Evolutionary conservation across 2,797 vertebrate species (phyloP), one percentile per base, ranked within the genome.

Genomic region (Falco rusticolus): DNA sequence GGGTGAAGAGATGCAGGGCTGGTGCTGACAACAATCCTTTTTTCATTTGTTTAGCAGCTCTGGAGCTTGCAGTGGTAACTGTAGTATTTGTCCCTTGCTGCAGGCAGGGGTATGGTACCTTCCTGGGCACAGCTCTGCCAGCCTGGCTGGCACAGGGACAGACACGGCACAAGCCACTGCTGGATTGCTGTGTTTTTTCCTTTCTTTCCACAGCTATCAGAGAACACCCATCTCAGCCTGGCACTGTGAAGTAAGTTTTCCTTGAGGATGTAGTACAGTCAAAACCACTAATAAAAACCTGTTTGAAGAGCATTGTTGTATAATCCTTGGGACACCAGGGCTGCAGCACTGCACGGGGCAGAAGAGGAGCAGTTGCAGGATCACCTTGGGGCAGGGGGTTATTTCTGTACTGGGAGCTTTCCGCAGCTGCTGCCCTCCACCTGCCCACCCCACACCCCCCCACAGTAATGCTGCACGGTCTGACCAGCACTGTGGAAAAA

Each of bases 211-310:
- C 86, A 81, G 28, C 51, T n/a, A 5, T 39, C 1, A 0, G 63
- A 57, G n/a, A 56, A 31, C 57, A n/a, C 26, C 66, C 24, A 16
- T 22, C 61, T 68, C 59, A 82, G 68, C 68, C 41, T 50, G 57
- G n/a, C 79, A 87, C 60, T 86, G 84, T 74, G 81, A 92, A 87
- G 20, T 51, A 53, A 9, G 13, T 33, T 39, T 13, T 20, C 26
- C 43, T 85, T 63, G n/a, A 87, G 33, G 51, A 61, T 51, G 74
- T 31, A n/a, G 34, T 63, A 51, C 15, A 59, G 60, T 47, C 53
- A 84, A 61, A 91, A 45, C 47, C 64, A 74, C 84, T 70, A 96
- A 96, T 96, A 96, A 96, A 97, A 90, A 66, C 72, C 72, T 33
- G 11, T 65, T 88, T 63, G 48, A 90, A 74, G 47, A 89, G 76